Conservation (phyloP, 2,797 vertebrate species). For the Momotus momota region DNA sequence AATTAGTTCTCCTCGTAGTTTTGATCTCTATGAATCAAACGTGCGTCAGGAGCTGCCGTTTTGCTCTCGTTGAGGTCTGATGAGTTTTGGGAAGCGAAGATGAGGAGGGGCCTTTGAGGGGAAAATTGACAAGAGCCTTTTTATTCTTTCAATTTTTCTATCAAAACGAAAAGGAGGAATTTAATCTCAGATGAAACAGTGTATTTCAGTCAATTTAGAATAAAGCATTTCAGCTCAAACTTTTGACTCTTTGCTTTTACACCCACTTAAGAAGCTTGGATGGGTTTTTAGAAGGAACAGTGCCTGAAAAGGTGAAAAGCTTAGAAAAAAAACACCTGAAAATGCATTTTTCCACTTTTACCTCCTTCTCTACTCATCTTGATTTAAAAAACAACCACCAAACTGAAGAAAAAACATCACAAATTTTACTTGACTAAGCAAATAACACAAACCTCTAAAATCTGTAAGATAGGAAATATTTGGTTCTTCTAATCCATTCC, state of each 20-base stretch:
- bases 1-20: neutral
- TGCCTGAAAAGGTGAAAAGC: neutral
- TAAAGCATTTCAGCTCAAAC: neutral
- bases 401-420: neutral
- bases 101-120: neutral
- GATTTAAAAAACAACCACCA: neutral
- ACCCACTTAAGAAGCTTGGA: neutral
- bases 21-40: neutral
- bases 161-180: neutral
- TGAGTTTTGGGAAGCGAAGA: neutral
- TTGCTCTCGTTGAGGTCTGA: neutral
- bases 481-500: neutral
- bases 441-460: neutral
- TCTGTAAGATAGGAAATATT: neutral
- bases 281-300: neutral
- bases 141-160: neutral
- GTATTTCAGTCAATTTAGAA: neutral
- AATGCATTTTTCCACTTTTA: neutral
- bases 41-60: rapidly evolving
- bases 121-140: neutral
- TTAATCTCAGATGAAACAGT: neutral
- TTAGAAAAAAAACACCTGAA: neutral
- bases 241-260: neutral
- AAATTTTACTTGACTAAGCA: neutral
- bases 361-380: neutral